These are phyloP conservation scores for Drosophila prosaltans DNA, from an alignment of 1,140 invertebrate genomes.

Conservation along the genomic window DNA sequence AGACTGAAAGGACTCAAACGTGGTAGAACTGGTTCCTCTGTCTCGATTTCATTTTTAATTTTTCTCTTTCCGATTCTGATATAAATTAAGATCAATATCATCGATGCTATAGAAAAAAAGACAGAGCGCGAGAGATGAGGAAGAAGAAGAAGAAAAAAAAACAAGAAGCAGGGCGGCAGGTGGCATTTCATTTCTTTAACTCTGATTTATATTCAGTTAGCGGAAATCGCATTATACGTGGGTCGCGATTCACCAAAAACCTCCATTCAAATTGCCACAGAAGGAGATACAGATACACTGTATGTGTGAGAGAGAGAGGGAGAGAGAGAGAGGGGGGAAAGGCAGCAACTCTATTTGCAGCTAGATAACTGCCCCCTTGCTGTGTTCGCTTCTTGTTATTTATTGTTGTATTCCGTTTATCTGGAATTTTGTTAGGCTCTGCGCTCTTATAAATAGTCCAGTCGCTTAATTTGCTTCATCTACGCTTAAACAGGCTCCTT, in stretches of 20 bases:
- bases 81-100: constrained; percentile 79
- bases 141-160: not conserved
- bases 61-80: constrained; percentile 47
- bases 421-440: constrained; percentile 32
- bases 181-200: constrained; percentile 44
- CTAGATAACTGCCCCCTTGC: constrained; percentile 32
- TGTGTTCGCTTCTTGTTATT: constrained; percentile 51
- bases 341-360: not conserved
- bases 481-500: not conserved
- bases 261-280: constrained; percentile 19
- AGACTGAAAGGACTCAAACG: constrained; percentile 35
- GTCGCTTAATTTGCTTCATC: constrained; percentile 50
- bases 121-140: too few species aligned
- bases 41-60: constrained; percentile 69
- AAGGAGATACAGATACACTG: not conserved
- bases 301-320: not conserved
- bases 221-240: constrained; percentile 66
- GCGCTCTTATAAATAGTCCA: constrained; percentile 18
- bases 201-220: constrained; percentile 70
- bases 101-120: not conserved
- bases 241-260: constrained; percentile 34
- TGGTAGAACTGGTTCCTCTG: constrained; percentile 58
- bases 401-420: constrained; percentile 51
- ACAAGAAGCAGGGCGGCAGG: constrained; percentile 38
- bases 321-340: not conserved